Conservation (phyloP, 2,888 invertebrate genomes). For the Thelaira solivaga region DNA sequence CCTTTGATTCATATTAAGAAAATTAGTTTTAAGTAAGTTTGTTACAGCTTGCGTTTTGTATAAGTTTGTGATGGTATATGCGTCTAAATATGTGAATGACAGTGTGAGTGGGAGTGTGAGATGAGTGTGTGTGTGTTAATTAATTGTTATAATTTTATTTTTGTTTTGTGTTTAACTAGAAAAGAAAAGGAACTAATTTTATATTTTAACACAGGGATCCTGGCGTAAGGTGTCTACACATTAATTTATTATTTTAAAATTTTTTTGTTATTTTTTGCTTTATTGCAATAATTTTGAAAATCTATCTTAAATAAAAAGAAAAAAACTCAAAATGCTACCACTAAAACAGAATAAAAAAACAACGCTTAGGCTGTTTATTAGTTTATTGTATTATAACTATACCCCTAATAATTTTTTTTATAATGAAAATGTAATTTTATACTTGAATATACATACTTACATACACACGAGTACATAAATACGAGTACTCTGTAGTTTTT, state of each 20-base stretch:
- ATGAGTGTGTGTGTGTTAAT: constrained; percentile 54
- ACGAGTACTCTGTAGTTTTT: constrained; percentile 36
- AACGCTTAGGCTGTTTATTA: constrained; percentile 39
- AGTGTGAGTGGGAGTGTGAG: too few species aligned
- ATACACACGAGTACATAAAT: too few species aligned
- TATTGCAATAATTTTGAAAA: constrained; percentile 15
- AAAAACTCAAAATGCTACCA: too few species aligned
- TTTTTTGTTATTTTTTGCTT: background rate
- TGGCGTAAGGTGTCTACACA: constrained; percentile 52
- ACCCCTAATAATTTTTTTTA: background rate
- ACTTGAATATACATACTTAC: constrained; percentile 39
- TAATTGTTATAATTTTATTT: constrained; percentile 34
- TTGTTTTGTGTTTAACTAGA: constrained; percentile 13
- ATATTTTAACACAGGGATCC: constrained; percentile 44
- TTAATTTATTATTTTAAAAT: constrained; percentile 2
- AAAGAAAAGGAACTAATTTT: background rate
- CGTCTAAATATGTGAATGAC: too few species aligned
- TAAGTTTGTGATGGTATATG: constrained; percentile 2
- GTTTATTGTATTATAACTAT: constrained; percentile 15
- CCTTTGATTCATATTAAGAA: background rate
- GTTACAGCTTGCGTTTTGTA: background rate
- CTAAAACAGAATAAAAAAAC: background rate
- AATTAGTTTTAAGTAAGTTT: background rate
- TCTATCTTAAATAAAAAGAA: background rate
- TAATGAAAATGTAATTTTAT: constrained; percentile 42